Percentiles rank a stretch among this genome's conserved stretches.
phyloP scores from a whole-genome alignment of 1,140 invertebrate species.

The Globodera rostochiensis region DNA sequence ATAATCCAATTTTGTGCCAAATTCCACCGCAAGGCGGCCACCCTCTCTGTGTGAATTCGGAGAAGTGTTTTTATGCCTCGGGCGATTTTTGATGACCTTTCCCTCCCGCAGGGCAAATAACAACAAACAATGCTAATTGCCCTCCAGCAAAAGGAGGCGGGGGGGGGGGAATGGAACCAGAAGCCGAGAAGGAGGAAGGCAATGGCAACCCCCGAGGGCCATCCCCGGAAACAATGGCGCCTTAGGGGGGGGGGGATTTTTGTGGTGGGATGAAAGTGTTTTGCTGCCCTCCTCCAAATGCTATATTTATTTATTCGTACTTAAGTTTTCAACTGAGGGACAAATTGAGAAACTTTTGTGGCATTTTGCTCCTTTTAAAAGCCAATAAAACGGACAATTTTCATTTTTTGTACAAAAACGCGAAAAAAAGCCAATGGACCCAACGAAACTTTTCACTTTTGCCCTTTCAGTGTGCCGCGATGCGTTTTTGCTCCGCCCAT shows the following conservation, averaged over 20 bases:
- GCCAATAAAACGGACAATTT: neutral
- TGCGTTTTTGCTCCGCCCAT: neutral
- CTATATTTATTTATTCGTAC: neutral
- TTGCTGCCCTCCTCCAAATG: neutral
- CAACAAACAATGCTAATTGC: constrained; percentile 3
- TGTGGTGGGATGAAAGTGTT: neutral
- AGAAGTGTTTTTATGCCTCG: neutral
- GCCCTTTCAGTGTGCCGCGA: neutral
- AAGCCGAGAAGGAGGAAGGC: no score
- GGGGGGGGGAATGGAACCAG: no score
- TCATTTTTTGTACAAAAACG: neutral
- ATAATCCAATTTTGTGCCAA: no score
- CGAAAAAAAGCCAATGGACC: neutral
- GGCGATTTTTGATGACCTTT: constrained; percentile 1
- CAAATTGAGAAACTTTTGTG: neutral
- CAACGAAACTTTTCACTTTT: neutral
- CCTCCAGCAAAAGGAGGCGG: no score
- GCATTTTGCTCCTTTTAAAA: neutral
- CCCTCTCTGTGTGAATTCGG: neutral
- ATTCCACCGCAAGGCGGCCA: no score
- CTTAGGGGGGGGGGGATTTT: neutral
- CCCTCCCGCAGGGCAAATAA: neutral
- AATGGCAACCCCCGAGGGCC: no score
- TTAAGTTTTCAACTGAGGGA: neutral
- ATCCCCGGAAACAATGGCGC: neutral